Conservation (phyloP, 2,888 invertebrate genomes). For the Helleia helle region DNA sequence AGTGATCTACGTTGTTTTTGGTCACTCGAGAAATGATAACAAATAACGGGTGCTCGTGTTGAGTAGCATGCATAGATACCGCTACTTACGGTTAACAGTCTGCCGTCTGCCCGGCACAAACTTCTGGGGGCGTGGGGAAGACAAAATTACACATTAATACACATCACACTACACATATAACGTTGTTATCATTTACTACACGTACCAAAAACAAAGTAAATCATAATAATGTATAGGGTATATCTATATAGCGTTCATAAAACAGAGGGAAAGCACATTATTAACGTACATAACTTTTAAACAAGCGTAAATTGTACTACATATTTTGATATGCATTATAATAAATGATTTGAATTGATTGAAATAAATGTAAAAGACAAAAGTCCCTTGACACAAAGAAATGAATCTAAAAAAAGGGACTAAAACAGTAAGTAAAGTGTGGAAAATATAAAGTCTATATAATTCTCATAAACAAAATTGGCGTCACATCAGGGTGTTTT, state of each 20-base stretch:
- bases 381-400: no score
- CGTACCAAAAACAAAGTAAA: conserved; percentile 20
- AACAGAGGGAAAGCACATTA: no score
- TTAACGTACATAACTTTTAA: no score
- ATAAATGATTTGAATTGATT: no score
- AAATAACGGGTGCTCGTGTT: conserved; percentile 28
- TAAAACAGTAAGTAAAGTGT: no score
- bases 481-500: no score
- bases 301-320: no score
- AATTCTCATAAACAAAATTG: no score
- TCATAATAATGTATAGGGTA: conserved; percentile 19
- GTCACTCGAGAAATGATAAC: conserved; percentile 59
- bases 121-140: conserved; percentile 46
- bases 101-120: conserved; percentile 46
- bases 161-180: conserved; percentile 13
- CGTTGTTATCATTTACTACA: conserved; percentile 53
- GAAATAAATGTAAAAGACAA: no score
- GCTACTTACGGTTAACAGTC: conserved; percentile 57
- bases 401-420: no score
- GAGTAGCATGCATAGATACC: conserved; percentile 33
- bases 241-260: neutral
- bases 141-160: conserved; percentile 36
- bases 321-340: no score
- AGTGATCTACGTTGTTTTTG: conserved; percentile 22
- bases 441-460: no score